These are phyloP conservation scores for Chaetura pelagica DNA, from an alignment of 2,113 vertebrate genomes.

Conservation along the genomic window DNA sequence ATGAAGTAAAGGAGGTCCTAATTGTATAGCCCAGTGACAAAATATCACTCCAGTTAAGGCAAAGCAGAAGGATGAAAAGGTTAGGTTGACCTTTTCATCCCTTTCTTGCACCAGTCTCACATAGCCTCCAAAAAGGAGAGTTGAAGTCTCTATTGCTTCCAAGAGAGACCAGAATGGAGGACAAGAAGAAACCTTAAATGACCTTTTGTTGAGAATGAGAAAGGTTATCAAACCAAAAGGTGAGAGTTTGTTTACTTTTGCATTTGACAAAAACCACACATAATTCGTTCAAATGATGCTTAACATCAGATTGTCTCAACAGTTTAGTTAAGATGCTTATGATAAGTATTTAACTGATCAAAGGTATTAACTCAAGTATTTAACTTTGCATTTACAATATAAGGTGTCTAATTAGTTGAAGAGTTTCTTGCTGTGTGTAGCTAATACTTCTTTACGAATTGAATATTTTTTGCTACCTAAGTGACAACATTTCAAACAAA, in stretches of 20 bases:
- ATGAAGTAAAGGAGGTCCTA: conserved; percentile 24
- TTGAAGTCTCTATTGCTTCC: conserved; percentile 20
- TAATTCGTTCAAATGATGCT: not conserved
- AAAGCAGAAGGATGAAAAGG: conserved; percentile 32
- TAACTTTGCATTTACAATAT: not conserved
- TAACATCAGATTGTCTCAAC: not conserved
- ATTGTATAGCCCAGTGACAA: conserved; percentile 11
- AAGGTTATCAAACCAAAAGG: conserved; percentile 50
- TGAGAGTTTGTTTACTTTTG: conserved; percentile 22
- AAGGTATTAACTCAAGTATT: not conserved
- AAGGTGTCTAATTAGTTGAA: not conserved
- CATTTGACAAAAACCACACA: not conserved
- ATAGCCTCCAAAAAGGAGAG: conserved; percentile 33
- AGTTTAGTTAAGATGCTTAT: conserved; percentile 7
- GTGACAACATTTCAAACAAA: not conserved
- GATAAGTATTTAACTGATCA: not conserved
- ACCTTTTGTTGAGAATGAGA: conserved; percentile 25
- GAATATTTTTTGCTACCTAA: not conserved
- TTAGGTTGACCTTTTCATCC: conserved; percentile 41
- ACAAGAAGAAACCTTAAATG: conserved; percentile 16
- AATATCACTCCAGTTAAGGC: not conserved
- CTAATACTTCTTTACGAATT: not conserved
- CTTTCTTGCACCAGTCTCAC: not conserved
- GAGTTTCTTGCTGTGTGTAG: not conserved
- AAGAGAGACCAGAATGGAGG: not conserved